Base-by-base conservation (phyloP, 2,113 vertebrate genomes). In the Australoheros scitulus region DNA sequence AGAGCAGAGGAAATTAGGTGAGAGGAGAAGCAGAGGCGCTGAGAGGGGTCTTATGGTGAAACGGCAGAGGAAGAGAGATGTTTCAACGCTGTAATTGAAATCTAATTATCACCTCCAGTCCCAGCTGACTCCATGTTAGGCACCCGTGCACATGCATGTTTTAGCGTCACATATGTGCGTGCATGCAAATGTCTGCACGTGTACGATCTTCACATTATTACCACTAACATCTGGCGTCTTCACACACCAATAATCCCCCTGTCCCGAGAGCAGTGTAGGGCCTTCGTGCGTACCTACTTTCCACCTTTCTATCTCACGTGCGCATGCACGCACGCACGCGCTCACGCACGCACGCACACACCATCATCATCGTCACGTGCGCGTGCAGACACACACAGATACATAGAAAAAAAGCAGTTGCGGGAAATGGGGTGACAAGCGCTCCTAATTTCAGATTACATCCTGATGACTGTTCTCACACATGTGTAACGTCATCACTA, bases 21-120 rank as follows among this genome's bases (percentile, higher is more conserved):
- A 43, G n/a, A 38, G 22, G 75, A 80, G 55, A 79, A 58, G 59
- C 61, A 78, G 59, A 63, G 52, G 68, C 34, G 9, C 36, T 2
- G 72, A 77, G 61, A 64, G 74, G 55, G 52, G 68, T 64, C 64
- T 10, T 17, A 26, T 58, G 83, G 38, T 81, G 88, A 90, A 80
- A 91, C 80, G 50, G 83, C 22, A 85, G 89, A 91, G 90, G 90
- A 89, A 87, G 87, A 88, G 81, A 90, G 75, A 78, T 64, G 84
- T 83, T 91, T 85, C 87, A 87, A 79, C 70, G 83, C 91, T 93
- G 93, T 95, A 95, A 95, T 95, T 94, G 93, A 95, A 95, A 94
- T 93, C 93, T 94, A 95, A 95, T 95, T 94, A 94, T 95, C 94
- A 94, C 94, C 92, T 94, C 91, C 34, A 91, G 90, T 91, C 90